phyloP scores from a whole-genome alignment of 2,113 vertebrate genomes.

The Leiothrix lutea region DNA sequence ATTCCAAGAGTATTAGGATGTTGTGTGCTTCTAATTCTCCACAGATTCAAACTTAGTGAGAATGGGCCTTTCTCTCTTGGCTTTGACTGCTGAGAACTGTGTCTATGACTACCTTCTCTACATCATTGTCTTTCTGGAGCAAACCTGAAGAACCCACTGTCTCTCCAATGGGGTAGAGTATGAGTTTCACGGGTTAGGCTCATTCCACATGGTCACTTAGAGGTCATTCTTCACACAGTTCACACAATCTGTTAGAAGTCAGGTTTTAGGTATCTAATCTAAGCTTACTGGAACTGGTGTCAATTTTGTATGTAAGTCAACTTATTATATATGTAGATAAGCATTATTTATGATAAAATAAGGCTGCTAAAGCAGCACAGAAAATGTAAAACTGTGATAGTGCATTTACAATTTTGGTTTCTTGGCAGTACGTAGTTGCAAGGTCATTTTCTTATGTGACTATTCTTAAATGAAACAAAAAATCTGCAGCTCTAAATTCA shows the following conservation, averaged over 20 bases:
- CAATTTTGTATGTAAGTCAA: background rate
- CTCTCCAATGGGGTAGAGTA: background rate
- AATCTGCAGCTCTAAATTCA: background rate
- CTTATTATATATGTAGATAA: background rate
- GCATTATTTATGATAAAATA: background rate
- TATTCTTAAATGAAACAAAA: background rate
- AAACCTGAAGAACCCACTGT: background rate
- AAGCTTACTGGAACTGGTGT: background rate
- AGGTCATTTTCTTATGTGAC: constrained; percentile 27
- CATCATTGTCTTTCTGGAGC: background rate
- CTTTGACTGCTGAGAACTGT: background rate
- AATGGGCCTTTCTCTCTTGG: background rate
- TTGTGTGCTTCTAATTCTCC: background rate
- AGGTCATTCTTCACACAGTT: background rate
- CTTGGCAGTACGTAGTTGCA: background rate
- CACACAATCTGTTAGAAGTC: background rate
- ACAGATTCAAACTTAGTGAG: background rate
- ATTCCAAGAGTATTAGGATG: background rate
- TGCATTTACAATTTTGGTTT: background rate
- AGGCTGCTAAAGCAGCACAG: constrained; percentile 4
- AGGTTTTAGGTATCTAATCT: background rate
- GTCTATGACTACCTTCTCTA: background rate
- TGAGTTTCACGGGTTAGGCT: background rate
- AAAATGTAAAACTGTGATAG: constrained; percentile 12
- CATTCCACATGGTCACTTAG: background rate